Evolutionary conservation across 2,797 vertebrate species (phyloP).

Genomic region (Enteromius mattozi): DNA sequence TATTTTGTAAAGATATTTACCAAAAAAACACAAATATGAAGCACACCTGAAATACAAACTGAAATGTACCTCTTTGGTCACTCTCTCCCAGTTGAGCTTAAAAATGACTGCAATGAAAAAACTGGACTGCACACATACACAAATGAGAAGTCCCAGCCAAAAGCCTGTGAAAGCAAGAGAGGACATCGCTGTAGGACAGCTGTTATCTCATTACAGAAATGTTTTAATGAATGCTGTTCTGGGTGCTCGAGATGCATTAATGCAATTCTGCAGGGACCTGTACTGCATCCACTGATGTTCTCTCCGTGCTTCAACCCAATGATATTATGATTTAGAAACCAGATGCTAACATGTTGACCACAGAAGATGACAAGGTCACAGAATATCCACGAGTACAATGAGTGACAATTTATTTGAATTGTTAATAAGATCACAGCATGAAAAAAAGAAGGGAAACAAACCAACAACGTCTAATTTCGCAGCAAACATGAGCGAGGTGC

Average conservation of each 20-base stretch:
- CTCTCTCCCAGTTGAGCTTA: constrained; percentile 81
- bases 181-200: constrained; percentile 19
- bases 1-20: background rate
- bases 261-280: constrained; percentile 32
- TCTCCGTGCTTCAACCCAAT: constrained; percentile 11
- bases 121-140: constrained; percentile 77
- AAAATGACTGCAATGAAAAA: constrained; percentile 83
- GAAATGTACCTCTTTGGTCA: constrained; percentile 78
- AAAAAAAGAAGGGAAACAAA: constrained; percentile 61
- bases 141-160: constrained; percentile 86
- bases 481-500: constrained; percentile 84
- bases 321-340: constrained; percentile 12
- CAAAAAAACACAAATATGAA: background rate
- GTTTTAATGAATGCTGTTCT: constrained; percentile 33
- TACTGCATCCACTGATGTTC: constrained; percentile 9
- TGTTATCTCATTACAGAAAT: constrained; percentile 21
- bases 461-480: constrained; percentile 83
- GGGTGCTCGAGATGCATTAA: background rate
- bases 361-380: constrained; percentile 8
- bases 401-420: background rate
- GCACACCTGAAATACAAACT: background rate
- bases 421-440: background rate
- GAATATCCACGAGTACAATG: background rate
- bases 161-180: constrained; percentile 76
- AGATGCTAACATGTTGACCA: background rate